Base-by-base conservation (phyloP, 1,140 invertebrate species). In the Adelges cooleyi region DNA sequence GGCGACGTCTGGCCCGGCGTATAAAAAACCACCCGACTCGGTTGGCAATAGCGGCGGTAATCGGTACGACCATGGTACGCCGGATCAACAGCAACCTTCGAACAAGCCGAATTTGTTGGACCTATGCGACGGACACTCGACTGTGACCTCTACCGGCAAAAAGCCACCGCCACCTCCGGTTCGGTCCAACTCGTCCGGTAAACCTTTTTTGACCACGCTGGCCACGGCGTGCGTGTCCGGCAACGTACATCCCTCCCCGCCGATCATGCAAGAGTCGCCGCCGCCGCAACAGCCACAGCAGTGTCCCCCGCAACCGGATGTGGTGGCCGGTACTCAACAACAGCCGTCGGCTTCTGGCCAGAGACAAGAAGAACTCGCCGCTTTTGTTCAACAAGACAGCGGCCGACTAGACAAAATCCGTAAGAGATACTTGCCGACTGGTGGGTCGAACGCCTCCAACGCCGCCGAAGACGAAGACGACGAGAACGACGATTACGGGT, bases 401-500 rank as follows among this genome's bases (percentile, higher is more conserved):
- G 81, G 84, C 11, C 76, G 90, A 25, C 89, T 87, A 0, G 89
- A 92, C 70, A 77, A 89, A 23, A 81, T 92, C 3, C 84, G 86
- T 67, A 85, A 88, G 69, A 80, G 89, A 18, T 91, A 82, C 68
- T 29, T 48, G 40, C 56, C 56, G 0, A 13, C 42, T 17, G 11
- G 38, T 2, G 29, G 29, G 11, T 69, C 56, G 53, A 69, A 65
- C 3, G 36, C 67, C 11, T 36, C 67, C 1, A 27, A 49, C 4
- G 11, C 51, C 1, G 50, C 62, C 20, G 46, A 66, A 20, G 68
- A 68, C 27, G 78, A 76, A 66, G 82, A 86, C 65, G 84, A 89
- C 65, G 89, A 92, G 71, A 81, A 89, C 67, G 90, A 92, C 68
- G 89, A 92, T 70, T 92, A 92, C 68, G 90, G 89, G 5, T 92